phyloP scores from a whole-genome alignment of 2,888 invertebrate genomes.

The Rhagonycha fulva region DNA sequence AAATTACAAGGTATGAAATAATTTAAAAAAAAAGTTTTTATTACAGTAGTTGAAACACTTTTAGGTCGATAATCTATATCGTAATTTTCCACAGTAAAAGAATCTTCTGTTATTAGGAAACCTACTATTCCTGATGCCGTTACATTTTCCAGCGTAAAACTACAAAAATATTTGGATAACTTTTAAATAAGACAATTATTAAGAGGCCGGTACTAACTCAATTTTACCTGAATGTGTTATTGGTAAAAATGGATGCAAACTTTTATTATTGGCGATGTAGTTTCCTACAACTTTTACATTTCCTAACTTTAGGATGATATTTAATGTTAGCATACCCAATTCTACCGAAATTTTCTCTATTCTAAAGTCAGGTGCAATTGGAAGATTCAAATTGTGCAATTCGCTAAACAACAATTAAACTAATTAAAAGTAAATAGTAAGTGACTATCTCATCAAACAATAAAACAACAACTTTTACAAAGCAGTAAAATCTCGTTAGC shows the following conservation, averaged over 20 bases:
- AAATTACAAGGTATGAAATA: not conserved
- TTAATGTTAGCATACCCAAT: constrained; percentile 45
- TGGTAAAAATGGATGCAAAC: constrained; percentile 47
- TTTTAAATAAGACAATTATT: not conserved
- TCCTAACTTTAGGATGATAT: constrained; percentile 46
- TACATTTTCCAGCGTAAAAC: constrained; percentile 61
- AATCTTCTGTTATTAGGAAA: constrained; percentile 60
- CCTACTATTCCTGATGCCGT: constrained; percentile 61
- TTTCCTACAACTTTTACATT: constrained; percentile 47
- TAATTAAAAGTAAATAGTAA: too few relatives aligned
- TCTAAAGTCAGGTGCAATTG: constrained; percentile 49
- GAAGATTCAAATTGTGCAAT: constrained; percentile 45
- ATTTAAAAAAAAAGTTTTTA: not conserved
- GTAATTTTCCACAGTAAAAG: constrained; percentile 61
- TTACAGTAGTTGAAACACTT: constrained; percentile 61
- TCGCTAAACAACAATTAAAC: constrained; percentile 45
- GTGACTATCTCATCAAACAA: too few relatives aligned
- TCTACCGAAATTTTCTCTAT: constrained; percentile 45
- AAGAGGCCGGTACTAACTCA: constrained; percentile 39
- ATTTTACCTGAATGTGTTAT: constrained; percentile 48
- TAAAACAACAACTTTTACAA: too few relatives aligned
- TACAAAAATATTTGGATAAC: constrained; percentile 40
- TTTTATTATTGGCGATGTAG: constrained; percentile 48
- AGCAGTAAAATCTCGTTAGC: too few relatives aligned
- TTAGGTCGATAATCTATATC: constrained; percentile 60